A percentile compares a stretch with the other conserved stretches of the same genome.
Evolutionary conservation across 2,888 invertebrate species (phyloP).

Genomic region (Congeria kusceri): DNA sequence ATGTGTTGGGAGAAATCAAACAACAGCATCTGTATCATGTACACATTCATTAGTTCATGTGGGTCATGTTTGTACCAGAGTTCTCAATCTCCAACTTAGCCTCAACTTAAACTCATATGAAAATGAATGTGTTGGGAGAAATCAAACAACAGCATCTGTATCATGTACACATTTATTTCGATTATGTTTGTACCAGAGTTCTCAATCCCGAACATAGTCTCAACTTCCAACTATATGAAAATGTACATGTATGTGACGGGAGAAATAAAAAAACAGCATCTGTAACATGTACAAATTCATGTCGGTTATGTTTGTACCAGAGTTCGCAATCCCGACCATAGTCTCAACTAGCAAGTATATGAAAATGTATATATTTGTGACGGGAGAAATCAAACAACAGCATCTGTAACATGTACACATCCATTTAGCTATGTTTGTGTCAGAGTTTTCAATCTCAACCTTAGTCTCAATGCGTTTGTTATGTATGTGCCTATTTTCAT

Average conservation of each 20-base stretch:
- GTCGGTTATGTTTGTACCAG: background rate
- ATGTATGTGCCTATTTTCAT: background rate
- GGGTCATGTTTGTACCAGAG: background rate
- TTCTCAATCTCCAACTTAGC: no score
- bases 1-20: conserved; percentile 96
- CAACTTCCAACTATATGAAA: background rate
- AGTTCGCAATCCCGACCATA: no score
- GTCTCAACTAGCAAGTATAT: background rate
- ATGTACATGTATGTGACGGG: no score
- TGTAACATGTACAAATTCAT: conserved; percentile 65
- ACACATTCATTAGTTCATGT: background rate
- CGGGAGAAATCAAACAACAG: conserved; percentile 95
- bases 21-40: conserved; percentile 88
- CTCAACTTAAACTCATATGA: background rate
- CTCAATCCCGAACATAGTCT: no score
- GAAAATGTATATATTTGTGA: no score
- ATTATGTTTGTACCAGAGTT: background rate
- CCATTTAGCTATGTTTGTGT: no score
- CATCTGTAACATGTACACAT: conserved; percentile 86
- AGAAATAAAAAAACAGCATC: conserved; percentile 96
- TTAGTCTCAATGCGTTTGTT: background rate
- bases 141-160: conserved; percentile 92
- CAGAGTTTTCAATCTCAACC: no score
- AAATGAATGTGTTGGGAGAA: conserved; percentile 96
- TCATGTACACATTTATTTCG: background rate